Base-by-base conservation (phyloP, 2,797 vertebrate genomes). In the Amniataba percoides region DNA sequence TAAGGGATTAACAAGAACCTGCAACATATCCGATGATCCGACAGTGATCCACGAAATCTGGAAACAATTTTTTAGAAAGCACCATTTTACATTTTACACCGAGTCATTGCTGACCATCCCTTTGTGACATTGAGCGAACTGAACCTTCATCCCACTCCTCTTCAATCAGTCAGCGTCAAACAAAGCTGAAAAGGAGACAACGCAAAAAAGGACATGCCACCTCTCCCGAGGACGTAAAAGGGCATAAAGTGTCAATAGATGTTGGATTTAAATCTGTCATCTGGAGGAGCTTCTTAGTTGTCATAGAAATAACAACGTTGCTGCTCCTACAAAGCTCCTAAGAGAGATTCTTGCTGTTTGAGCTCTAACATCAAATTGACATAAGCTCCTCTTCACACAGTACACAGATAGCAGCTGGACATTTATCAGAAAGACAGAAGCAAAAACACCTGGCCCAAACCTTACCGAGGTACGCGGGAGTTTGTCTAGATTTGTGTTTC, bases 351-450 rank as follows among this genome's bases (percentile, higher is more conserved):
- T 42, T 27, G 46, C 61, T 19, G 58, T 52, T 43, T 56, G 46
- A 15, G 21, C 36, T 68, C 36, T 49, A 68, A 66, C 14, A 36
- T 74, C 63, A 74, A 45, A 72, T 58, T 71, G 63, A 72, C 46
- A 65, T 75, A 27, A 65, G 49, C 45, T 74, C 49, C 59, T 62
- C 81, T 59, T 62, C 36, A 34, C 81, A 60, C 52, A 76, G 78
- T 57, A 45, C 39, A 71, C 77, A 74, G 51, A 71, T 62, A 84
- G 88, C 87, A 89, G 88, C 88, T 77, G 77, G 78, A 81, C 52
- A 53, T 69, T 74, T 23, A 68, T 42, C 43, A 7, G 52, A 80
- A 55, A 4, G 39, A 61, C 80, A 65, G 67, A 18, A 67, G 55
- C 55, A 52, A 43, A 73, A 61, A 49, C 39, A 63, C 68, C 77